A percentile compares a stretch with the other conserved stretches of the same genome.
phyloP scores from a whole-genome alignment of 1,140 invertebrate species.

The Conus ventricosus region DNA sequence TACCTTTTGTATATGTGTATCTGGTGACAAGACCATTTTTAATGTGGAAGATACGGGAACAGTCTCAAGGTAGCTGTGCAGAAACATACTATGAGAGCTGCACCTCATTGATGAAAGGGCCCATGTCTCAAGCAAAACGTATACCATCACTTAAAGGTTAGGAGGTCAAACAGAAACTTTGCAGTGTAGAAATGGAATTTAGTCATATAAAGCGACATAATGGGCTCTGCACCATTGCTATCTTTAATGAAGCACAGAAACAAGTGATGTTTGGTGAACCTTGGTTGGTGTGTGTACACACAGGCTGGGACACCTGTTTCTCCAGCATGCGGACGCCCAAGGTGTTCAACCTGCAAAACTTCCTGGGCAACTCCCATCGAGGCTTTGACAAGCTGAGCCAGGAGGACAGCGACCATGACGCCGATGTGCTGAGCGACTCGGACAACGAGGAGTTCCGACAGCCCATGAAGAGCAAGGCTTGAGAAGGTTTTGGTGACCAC shows the following conservation, averaged over 20 bases:
- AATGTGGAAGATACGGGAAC: too few species aligned
- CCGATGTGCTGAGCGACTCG: conserved; percentile 51
- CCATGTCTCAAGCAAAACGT: too few species aligned
- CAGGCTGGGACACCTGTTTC: conserved; percentile 33
- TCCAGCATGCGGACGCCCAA: conserved; percentile 24
- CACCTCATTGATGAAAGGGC: too few species aligned
- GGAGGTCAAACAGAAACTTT: too few species aligned
- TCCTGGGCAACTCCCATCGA: conserved; percentile 57
- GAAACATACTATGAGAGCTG: too few species aligned
- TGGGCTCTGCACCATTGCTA: too few species aligned
- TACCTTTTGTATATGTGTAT: neutral
- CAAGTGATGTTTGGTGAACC: neutral
- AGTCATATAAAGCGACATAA: too few species aligned
- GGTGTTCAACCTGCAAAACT: conserved; percentile 40
- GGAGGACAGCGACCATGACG: conserved; percentile 60
- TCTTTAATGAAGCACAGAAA: too few species aligned
- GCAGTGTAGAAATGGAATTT: too few species aligned
- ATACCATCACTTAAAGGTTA: too few species aligned
- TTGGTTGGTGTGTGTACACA: neutral
- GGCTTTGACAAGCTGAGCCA: conserved; percentile 60
- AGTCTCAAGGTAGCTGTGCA: too few species aligned
- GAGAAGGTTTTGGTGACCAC: neutral
- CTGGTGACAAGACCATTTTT: too few species aligned
- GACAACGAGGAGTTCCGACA: conserved; percentile 56
- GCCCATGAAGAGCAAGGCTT: conserved; percentile 33